Percentiles rank a stretch among this genome's conserved stretches.
These are phyloP conservation scores for Yponomeuta malinellus DNA, from an alignment of 2,888 invertebrate genomes.

Conservation along the genomic window DNA sequence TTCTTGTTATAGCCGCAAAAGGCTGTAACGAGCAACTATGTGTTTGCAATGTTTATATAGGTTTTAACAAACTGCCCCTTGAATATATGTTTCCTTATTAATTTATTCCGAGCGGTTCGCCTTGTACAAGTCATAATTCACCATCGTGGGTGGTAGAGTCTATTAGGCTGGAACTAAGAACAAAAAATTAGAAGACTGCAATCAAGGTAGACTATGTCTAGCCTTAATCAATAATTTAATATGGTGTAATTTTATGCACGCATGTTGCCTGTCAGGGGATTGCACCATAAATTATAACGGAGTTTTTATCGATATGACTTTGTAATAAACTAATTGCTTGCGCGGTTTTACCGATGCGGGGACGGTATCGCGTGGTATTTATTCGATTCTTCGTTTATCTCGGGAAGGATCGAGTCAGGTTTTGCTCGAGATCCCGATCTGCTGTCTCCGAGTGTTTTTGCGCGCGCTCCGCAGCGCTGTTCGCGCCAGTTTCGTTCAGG, in stretches of 20 bases:
- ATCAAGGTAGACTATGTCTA: conserved; percentile 3
- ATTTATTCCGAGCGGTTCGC: background rate
- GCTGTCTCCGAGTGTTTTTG: conserved; percentile 10
- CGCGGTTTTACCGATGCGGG: conserved; percentile 38
- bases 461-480: conserved; percentile 49
- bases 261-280: conserved; percentile 1
- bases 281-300: conserved; percentile 27
- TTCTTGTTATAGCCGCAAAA: background rate
- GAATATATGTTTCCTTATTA: conserved; percentile 2
- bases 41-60: background rate
- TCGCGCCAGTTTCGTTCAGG: conserved; percentile 51
- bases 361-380: conserved; percentile 40
- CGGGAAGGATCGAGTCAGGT: conserved; percentile 9
- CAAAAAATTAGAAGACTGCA: conserved; percentile 11
- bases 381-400: conserved; percentile 20
- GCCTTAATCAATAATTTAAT: conserved; percentile 7
- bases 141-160: conserved; percentile 9
- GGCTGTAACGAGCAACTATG: background rate
- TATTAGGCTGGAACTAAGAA: background rate
- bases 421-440: conserved; percentile 14
- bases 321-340: conserved; percentile 46
- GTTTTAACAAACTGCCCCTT: background rate
- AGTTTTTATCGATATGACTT: conserved; percentile 37
- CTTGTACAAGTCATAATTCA: conserved; percentile 10
- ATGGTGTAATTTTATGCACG: conserved; percentile 12